Conservation (phyloP, 2,113 vertebrate genomes). For the Picathartes gymnocephalus region DNA sequence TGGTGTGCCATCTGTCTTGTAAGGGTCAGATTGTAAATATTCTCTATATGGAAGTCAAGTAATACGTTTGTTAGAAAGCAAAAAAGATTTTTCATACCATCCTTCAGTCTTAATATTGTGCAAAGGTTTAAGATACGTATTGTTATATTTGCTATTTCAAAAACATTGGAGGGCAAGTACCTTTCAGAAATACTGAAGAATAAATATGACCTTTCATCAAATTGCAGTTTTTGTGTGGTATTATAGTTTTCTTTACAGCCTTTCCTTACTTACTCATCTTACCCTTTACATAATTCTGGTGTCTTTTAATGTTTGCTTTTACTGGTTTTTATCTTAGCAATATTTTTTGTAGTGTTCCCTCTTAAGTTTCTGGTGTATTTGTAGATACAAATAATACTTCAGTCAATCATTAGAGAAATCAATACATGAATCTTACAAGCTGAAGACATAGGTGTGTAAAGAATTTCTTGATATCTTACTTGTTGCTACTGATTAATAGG, state of each 20-base stretch:
- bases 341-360: not conserved
- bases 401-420: not conserved
- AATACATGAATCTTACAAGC: not conserved
- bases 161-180: not conserved
- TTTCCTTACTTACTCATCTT: not conserved
- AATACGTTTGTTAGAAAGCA: not conserved
- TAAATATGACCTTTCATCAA: not conserved
- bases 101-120: not conserved
- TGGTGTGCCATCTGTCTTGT: accelerated
- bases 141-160: not conserved
- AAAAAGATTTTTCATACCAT: not conserved
- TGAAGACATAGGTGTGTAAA: not conserved
- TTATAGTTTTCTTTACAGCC: not conserved
- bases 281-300: not conserved
- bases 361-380: not conserved
- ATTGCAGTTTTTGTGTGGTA: not conserved
- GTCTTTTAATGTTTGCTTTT: not conserved
- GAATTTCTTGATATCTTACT: not conserved
- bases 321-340: not conserved
- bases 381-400: not conserved
- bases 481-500: not conserved
- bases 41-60: not conserved
- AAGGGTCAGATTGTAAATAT: not conserved
- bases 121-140: not conserved
- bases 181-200: not conserved